phyloP scores from a whole-genome alignment of 2,113 vertebrate species.

The Chloropsis cyanopogon region DNA sequence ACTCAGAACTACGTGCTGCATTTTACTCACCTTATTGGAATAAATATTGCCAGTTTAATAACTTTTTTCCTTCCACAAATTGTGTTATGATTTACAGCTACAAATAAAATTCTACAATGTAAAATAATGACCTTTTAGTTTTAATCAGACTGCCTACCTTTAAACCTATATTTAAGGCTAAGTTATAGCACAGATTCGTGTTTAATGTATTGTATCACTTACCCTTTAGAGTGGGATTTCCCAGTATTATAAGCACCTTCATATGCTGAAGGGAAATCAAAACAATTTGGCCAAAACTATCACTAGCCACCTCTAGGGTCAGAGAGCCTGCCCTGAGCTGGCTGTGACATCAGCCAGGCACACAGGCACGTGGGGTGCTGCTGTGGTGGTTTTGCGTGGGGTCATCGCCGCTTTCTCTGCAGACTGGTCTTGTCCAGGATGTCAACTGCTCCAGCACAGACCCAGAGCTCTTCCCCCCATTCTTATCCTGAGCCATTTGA shows the following conservation, averaged over 20 bases:
- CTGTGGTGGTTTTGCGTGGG: accelerated
- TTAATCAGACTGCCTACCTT: slow-evolving; percentile 61
- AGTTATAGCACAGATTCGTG: slow-evolving; percentile 29
- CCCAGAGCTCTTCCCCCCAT: not conserved
- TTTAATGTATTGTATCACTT: slow-evolving; percentile 32
- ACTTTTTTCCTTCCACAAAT: slow-evolving; percentile 57
- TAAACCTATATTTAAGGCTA: slow-evolving; percentile 51
- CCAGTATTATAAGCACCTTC: not conserved
- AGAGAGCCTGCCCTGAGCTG: not conserved
- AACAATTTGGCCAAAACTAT: not conserved
- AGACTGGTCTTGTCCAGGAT: not conserved
- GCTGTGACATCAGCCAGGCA: not conserved
- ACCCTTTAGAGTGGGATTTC: slow-evolving; percentile 28
- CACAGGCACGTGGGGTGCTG: accelerated
- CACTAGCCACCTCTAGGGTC: not conserved
- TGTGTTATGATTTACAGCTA: slow-evolving; percentile 60
- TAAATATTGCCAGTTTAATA: slow-evolving; percentile 70
- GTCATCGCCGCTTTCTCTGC: not conserved
- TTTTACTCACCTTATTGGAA: slow-evolving; percentile 71
- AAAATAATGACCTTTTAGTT: slow-evolving; percentile 59
- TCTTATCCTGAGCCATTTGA: not conserved
- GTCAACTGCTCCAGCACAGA: not conserved
- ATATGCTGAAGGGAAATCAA: not conserved
- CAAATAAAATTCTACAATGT: slow-evolving; percentile 58
- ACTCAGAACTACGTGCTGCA: slow-evolving; percentile 48